Conservation (phyloP, 2,113 vertebrate species). For the Prionailurus viverrinus region DNA sequence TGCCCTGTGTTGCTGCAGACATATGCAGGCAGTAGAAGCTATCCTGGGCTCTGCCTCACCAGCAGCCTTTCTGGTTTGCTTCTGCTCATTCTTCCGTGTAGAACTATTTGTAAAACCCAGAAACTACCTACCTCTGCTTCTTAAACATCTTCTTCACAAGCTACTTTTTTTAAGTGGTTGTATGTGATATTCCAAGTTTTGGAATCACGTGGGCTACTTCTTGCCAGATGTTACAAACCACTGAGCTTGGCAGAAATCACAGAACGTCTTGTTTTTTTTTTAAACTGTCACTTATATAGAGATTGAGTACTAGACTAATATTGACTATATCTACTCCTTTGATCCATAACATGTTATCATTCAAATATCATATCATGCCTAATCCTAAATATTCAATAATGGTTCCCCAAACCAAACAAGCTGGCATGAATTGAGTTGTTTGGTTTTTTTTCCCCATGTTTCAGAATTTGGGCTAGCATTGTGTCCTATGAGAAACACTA, state of each 20-base stretch:
- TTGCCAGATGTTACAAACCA: neutral
- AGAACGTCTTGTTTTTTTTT: neutral
- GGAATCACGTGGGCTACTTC: neutral
- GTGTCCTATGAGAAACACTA: neutral
- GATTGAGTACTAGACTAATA: neutral
- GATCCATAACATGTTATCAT: neutral
- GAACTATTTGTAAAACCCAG: neutral
- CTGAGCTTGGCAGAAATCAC: neutral
- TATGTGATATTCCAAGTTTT: neutral
- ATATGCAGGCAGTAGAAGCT: fast-evolving
- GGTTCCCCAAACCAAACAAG: neutral
- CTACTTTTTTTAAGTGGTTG: neutral
- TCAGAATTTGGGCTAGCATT: neutral
- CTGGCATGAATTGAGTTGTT: neutral
- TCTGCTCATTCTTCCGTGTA: neutral
- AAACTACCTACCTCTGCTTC: neutral
- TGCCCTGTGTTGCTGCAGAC: neutral
- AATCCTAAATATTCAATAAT: neutral
- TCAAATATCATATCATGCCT: neutral
- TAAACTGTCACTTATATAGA: neutral
- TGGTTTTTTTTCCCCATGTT: neutral
- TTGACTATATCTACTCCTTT: neutral
- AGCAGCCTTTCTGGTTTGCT: neutral
- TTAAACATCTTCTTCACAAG: neutral
- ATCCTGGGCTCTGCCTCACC: neutral